These are phyloP conservation scores for Trochalopteron elliotii DNA, from an alignment of 2,113 vertebrate genomes.

Conservation along the genomic window DNA sequence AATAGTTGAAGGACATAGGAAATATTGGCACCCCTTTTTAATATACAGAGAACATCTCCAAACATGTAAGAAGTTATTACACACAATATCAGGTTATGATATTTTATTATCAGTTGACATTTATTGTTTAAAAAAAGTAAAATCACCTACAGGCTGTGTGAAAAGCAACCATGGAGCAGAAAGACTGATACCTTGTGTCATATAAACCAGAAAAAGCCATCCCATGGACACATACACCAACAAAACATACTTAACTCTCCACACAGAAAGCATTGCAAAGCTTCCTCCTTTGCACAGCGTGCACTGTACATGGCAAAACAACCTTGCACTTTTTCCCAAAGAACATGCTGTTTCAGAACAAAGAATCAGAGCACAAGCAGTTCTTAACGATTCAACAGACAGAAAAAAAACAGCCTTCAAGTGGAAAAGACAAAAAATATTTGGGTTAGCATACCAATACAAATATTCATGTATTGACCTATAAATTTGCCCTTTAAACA, in stretches of 20 bases:
- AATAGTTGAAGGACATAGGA: not conserved
- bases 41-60: not conserved
- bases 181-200: not conserved
- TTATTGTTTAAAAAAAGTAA: not conserved
- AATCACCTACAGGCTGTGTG: not conserved
- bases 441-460: not conserved
- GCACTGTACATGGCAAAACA: not conserved
- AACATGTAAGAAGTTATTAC: not conserved
- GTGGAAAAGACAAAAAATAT: not conserved
- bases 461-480: not conserved
- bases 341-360: not conserved
- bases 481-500: constrained; percentile 4
- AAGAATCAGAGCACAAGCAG: not conserved
- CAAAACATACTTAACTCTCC: not conserved
- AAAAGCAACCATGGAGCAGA: not conserved
- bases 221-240: no score
- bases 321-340: not conserved
- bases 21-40: not conserved
- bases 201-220: not conserved
- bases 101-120: not conserved
- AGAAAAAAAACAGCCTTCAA: not conserved
- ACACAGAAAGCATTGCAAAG: not conserved
- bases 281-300: not conserved
- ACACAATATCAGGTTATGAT: not conserved
- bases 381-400: not conserved